Evolutionary conservation across 2,797 vertebrate genomes (phyloP).

Genomic region (Bucorvus abyssinicus): DNA sequence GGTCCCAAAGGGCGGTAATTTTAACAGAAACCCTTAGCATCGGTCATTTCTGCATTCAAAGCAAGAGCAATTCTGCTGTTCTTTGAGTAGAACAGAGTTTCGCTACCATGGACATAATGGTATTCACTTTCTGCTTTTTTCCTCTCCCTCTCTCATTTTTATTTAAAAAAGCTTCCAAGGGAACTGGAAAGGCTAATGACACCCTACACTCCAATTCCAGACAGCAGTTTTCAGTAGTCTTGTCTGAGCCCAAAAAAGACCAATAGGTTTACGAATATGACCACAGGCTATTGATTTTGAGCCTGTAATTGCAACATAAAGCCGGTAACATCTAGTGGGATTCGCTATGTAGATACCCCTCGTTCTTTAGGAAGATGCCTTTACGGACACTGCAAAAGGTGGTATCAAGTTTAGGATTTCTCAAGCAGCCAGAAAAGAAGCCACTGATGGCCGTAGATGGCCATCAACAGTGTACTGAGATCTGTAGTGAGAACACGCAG

Average conservation of each 20-base stretch:
- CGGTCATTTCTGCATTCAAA: not conserved
- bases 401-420: not conserved
- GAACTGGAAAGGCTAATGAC: not conserved
- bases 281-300: not conserved
- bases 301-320: not conserved
- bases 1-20: not conserved
- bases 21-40: not conserved
- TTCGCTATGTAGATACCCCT: accelerated
- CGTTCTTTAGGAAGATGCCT: not conserved
- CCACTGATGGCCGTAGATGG: not conserved
- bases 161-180: not conserved
- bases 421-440: not conserved
- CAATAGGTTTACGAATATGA: not conserved
- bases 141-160: not conserved
- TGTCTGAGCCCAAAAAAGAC: not conserved
- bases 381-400: not conserved
- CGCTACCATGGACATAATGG: not conserved
- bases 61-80: not conserved
- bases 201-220: not conserved
- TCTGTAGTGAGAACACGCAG: not conserved
- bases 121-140: not conserved
- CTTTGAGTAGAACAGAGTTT: not conserved
- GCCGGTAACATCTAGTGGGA: not conserved
- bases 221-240: not conserved
- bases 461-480: not conserved